phyloP scores from a whole-genome alignment of 2,888 invertebrate genomes.

The Pyrrhosoma nymphula region DNA sequence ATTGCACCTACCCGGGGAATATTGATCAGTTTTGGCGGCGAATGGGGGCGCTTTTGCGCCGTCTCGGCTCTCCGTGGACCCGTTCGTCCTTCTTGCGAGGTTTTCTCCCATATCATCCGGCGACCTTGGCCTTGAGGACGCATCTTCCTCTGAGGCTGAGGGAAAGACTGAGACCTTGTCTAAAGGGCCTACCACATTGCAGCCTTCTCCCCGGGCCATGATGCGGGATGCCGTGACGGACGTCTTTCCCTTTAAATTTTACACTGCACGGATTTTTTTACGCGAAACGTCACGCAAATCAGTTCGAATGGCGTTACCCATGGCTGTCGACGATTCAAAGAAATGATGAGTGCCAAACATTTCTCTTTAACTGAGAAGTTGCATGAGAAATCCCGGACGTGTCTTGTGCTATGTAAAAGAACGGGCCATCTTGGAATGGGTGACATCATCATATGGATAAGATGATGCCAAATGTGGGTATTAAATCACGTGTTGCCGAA shows the following conservation, averaged over 20 bases:
- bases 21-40: not conserved
- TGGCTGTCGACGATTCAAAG: no score
- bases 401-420: no score
- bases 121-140: not conserved
- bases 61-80: not conserved
- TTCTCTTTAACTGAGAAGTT: no score
- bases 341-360: no score
- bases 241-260: not conserved
- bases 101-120: not conserved
- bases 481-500: no score
- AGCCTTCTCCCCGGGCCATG: not conserved
- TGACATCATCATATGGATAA: no score
- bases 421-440: no score
- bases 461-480: no score
- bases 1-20: not conserved
- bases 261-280: not conserved
- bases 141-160: not conserved
- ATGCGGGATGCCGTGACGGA: not conserved
- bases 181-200: not conserved
- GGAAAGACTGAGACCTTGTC: not conserved
- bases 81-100: not conserved
- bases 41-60: not conserved
- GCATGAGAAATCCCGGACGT: no score
- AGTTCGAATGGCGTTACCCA: no score
- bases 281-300: no score